Conservation (phyloP, 2,888 invertebrate species). For the Phasia obesa region DNA sequence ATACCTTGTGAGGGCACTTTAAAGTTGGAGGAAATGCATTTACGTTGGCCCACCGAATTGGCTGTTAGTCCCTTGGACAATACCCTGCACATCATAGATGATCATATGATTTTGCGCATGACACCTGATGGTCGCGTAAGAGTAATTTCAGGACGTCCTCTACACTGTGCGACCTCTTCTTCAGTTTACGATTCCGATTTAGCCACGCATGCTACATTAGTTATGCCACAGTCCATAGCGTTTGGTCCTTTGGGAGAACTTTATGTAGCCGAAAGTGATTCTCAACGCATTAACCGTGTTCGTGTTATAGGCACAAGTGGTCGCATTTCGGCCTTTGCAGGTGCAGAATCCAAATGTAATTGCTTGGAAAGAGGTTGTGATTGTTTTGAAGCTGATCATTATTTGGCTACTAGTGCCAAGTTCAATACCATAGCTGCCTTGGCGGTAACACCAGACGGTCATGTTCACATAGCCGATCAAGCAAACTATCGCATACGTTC, state of each 20-base stretch:
- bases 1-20: slow-evolving; percentile 95
- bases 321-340: slow-evolving; percentile 95
- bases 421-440: slow-evolving; percentile 97
- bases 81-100: slow-evolving; percentile 97
- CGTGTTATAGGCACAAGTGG: slow-evolving; percentile 96
- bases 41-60: slow-evolving; percentile 98
- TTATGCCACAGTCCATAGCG: slow-evolving; percentile 96
- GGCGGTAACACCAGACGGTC: slow-evolving; percentile 95
- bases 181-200: slow-evolving; percentile 92
- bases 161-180: slow-evolving; percentile 94
- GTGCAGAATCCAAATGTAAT: slow-evolving; percentile 96
- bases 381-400: slow-evolving; percentile 95
- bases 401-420: slow-evolving; percentile 95
- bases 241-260: slow-evolving; percentile 96
- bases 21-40: slow-evolving; percentile 95
- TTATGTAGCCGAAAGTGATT: slow-evolving; percentile 97
- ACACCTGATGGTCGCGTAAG: slow-evolving; percentile 95
- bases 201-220: slow-evolving; percentile 94
- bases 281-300: slow-evolving; percentile 95
- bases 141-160: slow-evolving; percentile 95
- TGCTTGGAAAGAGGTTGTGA: slow-evolving; percentile 95
- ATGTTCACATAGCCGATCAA: slow-evolving; percentile 97
- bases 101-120: slow-evolving; percentile 96
- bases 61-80: slow-evolving; percentile 97
- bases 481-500: slow-evolving; percentile 94